A percentile compares a stretch with the other conserved stretches of the same genome.
These are phyloP conservation scores for Apeltes quadracus DNA, from an alignment of 2,113 vertebrate genomes.

Conservation along the genomic window DNA sequence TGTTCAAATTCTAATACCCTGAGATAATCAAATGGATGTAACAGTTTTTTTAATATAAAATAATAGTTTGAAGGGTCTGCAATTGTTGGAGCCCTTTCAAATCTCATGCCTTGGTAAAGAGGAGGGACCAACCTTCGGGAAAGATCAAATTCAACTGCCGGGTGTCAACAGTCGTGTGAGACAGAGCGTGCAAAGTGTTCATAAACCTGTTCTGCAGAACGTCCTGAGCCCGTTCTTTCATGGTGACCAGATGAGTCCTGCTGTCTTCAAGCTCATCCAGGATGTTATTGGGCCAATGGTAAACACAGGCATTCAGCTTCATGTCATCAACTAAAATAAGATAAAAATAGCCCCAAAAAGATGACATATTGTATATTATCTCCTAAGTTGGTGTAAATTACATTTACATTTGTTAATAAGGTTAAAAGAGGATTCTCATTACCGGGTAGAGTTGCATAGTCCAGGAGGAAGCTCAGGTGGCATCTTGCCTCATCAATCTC, in stretches of 20 bases:
- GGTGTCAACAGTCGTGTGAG: background rate
- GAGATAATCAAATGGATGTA: slow-evolving; percentile 9
- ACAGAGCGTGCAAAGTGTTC: background rate
- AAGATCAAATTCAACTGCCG: background rate
- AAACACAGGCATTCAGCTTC: slow-evolving; percentile 84
- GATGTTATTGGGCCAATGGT: slow-evolving; percentile 87
- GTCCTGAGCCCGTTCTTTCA: slow-evolving; percentile 75
- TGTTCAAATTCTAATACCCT: slow-evolving; percentile 83
- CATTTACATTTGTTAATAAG: background rate
- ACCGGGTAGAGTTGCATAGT: slow-evolving; percentile 86
- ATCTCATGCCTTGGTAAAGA: background rate
- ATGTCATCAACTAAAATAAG: slow-evolving; percentile 84
- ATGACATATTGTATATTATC: background rate
- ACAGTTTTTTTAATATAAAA: background rate
- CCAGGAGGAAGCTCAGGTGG: slow-evolving; percentile 86
- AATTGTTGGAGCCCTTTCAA: background rate
- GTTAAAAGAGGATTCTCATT: slow-evolving; percentile 22
- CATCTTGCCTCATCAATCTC: slow-evolving; percentile 79
- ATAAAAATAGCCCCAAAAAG: background rate
- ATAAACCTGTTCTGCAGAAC: slow-evolving; percentile 83
- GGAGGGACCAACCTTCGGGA: background rate
- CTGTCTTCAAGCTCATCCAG: slow-evolving; percentile 79
- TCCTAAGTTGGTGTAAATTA: background rate
- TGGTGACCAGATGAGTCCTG: slow-evolving; percentile 62
- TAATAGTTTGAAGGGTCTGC: background rate